Base-by-base conservation (phyloP, 2,888 invertebrate species). In the Biston stratarius region DNA sequence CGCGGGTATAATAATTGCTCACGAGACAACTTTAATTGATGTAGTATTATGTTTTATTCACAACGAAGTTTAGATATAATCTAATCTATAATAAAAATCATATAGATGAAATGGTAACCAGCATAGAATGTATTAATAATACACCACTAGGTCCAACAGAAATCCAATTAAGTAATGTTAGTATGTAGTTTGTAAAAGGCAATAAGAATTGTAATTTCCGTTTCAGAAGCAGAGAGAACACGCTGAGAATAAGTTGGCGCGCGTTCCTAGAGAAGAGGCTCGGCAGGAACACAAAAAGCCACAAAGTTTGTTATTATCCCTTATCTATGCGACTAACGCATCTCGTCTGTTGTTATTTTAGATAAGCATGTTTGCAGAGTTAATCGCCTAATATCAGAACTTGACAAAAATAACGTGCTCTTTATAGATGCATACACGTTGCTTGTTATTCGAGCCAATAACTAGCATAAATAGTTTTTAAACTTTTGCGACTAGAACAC, bases 181-280 rank as follows among this genome's bases (percentile, higher is more conserved):
- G 3, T 24, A 24, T 24, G 24, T 24, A 24, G 24, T 24, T 24
- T 24, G 24, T 24, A 24, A 24, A 24, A 24, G 24, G 24, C 24
- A 24, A 2, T 24, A 24, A 24, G 24, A 53, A 36, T 9, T 52
- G 12, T 58, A 44, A 44, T 40, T 7, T 66, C 82, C 80, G 74
- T 87, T 92, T 65, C 84, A 92, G 92, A 78, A 80, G 53, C 76
- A 82, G 47, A 84, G 86, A 8, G 84, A 85, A 57, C 77, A 83
- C 69, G 83, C 76, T 1, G 85, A 81, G 61, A 88, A 40, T 40
- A 53, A 85, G 61, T 77, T 87, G 61, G 88, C 86, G 14, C 81
- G 93, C 68, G 86, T 89, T 40, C 81, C 87, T 0, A 79, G 91
- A 38, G 92, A 91, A 70, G 87, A 91, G 74, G 80, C 85, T 0